These are phyloP conservation scores for Palythoa heliodiscus DNA, from an alignment of 92 coral and sea anemone species.

Conservation along the genomic window DNA sequence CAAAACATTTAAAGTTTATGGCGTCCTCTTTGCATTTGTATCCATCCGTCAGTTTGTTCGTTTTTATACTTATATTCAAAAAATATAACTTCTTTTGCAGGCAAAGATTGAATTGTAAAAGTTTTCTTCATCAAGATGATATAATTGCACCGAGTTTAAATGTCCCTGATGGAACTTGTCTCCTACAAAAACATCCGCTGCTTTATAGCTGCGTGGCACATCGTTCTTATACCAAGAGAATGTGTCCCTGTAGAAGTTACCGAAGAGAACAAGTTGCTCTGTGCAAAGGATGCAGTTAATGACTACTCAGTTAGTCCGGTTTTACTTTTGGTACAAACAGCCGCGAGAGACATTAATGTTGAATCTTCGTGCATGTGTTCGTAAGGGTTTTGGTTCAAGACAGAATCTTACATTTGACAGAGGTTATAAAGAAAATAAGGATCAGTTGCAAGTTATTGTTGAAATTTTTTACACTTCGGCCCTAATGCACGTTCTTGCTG, in stretches of 20 bases:
- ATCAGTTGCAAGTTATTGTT: no score
- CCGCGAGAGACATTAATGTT: neutral
- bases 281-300: slow-evolving; percentile 61
- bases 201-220: slow-evolving; percentile 84
- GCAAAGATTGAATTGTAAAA: slow-evolving; percentile 54
- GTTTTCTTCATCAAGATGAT: slow-evolving; percentile 37
- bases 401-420: no score
- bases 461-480: no score
- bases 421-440: no score
- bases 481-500: no score
- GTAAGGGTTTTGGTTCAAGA: no score
- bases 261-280: slow-evolving; percentile 94
- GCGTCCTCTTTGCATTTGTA: no score
- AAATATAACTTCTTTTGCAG: slow-evolving; percentile 14
- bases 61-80: no score
- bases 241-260: slow-evolving; percentile 90
- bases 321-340: neutral
- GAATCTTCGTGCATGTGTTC: no score
- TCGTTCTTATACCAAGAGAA: slow-evolving; percentile 56
- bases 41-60: no score
- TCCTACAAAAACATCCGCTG: slow-evolving; percentile 78
- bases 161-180: slow-evolving; percentile 60
- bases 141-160: slow-evolving; percentile 74
- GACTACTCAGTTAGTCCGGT: neutral
- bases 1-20: no score